Evolutionary conservation across 2,113 vertebrate species (phyloP).

Genomic region (Campylomormyrus numenius): DNA sequence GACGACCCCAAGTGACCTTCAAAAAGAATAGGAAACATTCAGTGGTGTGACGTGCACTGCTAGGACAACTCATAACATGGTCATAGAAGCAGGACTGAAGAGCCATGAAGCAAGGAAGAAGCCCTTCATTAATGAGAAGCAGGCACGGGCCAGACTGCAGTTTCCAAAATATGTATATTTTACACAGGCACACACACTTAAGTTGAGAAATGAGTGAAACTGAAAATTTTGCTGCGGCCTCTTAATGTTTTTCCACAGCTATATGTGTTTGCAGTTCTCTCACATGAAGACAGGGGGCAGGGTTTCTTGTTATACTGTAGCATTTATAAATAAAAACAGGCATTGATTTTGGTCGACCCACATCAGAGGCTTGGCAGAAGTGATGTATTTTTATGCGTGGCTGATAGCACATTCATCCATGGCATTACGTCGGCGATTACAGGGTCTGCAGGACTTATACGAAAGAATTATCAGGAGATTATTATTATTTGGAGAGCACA

Average conservation of each 20-base stretch:
- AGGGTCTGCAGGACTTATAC: background rate
- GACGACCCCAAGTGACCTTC: background rate
- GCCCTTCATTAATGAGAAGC: background rate
- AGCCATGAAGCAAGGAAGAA: background rate
- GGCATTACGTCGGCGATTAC: background rate
- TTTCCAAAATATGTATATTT: background rate
- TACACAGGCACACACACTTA: background rate
- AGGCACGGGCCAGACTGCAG: background rate
- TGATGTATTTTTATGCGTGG: background rate
- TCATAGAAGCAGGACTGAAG: background rate
- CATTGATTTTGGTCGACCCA: constrained; percentile 46
- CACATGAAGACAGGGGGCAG: background rate
- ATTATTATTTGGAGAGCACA: background rate
- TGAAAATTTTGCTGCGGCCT: too few relatives aligned
- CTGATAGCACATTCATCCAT: constrained; percentile 23
- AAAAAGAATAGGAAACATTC: background rate
- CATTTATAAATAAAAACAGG: background rate
- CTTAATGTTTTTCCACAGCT: background rate
- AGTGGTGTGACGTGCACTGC: background rate
- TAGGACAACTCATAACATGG: background rate
- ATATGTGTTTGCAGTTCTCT: background rate
- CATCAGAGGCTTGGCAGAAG: constrained; percentile 25
- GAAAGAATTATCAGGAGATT: background rate
- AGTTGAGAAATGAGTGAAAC: too few relatives aligned
- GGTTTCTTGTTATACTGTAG: background rate